Evolutionary conservation across 2,888 invertebrate genomes (phyloP), one percentile per base, ranked within the genome.

Genomic region (Hydriomena furcata): DNA sequence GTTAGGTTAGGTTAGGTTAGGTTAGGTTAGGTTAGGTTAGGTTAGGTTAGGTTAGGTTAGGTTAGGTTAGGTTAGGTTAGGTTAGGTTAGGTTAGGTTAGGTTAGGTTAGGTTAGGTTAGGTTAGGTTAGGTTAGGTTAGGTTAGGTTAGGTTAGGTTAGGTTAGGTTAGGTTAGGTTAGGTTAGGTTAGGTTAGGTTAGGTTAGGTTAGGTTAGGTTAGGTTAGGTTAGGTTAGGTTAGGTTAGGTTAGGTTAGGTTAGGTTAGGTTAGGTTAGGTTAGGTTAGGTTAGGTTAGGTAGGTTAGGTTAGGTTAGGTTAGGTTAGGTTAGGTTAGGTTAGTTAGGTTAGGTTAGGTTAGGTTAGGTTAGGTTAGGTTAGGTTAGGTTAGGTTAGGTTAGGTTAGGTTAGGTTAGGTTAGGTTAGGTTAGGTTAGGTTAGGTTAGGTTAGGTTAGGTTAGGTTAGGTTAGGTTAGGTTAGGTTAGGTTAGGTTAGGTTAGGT

Each of bases 131-230:
- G 60, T 56, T 60, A 55, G 60, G 61, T 58, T 61, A 57, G 60
- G 62, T 62, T 61, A 57, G 60, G 65, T 60, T 61, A 59, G 59
- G 61, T 61, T 61, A 60, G 58, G 62, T 58, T 60, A 58, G 34
- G 50, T 38, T 43, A 40, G 40, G 38, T 38, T 44, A 44, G 56
- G 56, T 57, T 55, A 58, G 58, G 52, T 52, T 56, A 37, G n/a
- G 50, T 38, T 44, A 58, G 55, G 56, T 54, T 56, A 56, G 52
- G 51, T 51, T 44, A 36, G 50, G 30, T 41, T 25, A 13, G 28
- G 23, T 43, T 30, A 36, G 43, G 42, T 37, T 38, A 42, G 50
- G 40, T 44, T 46, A 46, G 49, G 45, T 37, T 43, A 40, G 38
- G 50, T 43, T 44, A 38, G 38, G 49, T 36, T 42, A 30, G 48